Base-by-base conservation (phyloP, 2,797 vertebrate species). In the Oreonectes daqikongensis region DNA sequence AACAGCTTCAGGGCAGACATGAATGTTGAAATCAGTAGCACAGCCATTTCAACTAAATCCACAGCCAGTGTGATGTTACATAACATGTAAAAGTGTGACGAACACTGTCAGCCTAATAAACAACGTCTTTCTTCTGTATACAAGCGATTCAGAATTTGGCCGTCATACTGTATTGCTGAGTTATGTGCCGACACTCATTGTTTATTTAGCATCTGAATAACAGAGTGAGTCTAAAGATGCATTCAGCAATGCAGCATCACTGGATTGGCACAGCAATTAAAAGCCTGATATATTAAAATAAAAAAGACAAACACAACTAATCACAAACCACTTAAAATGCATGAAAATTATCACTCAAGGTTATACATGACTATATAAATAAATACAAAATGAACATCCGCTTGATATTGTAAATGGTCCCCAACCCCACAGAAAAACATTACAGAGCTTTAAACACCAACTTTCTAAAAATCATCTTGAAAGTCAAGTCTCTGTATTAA, bases 81-180 rank as follows among this genome's bases (percentile, higher is more conserved):
- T 61, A 61, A 60, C 26, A 60, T 22, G 5, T 44, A 20, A 3
- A 35, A 35, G 42, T 59, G 40, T 46, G n/a, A 59, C 15, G 8
- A n/a, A 57, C 67, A 59, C 9, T 9, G n/a, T 30, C 15, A 55
- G 11, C 20, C 4, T 20, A 30, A 75, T 20, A 72, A 60, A 42
- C 26, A 44, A 64, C 15, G 14, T 63, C 22, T 24, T 75, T 63
- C 22, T 24, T 75, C 52, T 70, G 38, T 2, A 59, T 48, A 44
- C 12, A 46, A 46, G 63, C 75, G 72, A 69, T 75, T 59, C 26
- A 80, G 20, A 35, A 76, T 76, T 42, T 11, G 26, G n/a, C 68
- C 18, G 35, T n/a, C 35, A 64, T 64, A 38, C 17, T 30, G 42
- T 66, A 78, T 80, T 76, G 78, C 79, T 68, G 22, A 18, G 66